Percentiles rank a stretch among this genome's conserved stretches.
Evolutionary conservation across 2,113 vertebrate genomes (phyloP).

Genomic region (Chloropsis cyanopogon): DNA sequence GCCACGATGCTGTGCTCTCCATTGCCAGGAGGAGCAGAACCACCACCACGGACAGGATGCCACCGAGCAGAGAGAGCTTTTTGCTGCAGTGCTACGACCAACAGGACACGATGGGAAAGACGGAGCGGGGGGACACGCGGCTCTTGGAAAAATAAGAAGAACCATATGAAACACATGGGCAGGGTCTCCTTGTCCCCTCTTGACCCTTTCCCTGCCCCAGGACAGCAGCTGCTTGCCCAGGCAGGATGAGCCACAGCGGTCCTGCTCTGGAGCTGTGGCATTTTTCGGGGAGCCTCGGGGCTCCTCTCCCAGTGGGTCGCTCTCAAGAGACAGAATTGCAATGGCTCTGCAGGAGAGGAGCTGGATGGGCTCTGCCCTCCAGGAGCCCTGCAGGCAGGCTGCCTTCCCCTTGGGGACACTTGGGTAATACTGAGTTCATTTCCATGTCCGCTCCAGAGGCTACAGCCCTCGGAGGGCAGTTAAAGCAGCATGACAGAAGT

Average conservation of each 20-base stretch:
- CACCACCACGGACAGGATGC: neutral
- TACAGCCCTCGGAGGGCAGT: conserved; percentile 18
- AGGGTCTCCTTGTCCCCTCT: neutral
- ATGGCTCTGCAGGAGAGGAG: conserved; percentile 41
- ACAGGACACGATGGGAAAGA: conserved; percentile 49
- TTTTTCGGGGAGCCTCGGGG: neutral
- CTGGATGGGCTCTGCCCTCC: neutral
- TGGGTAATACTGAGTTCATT: conserved; percentile 69
- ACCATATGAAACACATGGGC: conserved; percentile 29
- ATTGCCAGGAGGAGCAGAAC: conserved; percentile 22
- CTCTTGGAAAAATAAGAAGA: conserved; percentile 53
- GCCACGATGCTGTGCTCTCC: neutral
- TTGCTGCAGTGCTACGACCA: neutral
- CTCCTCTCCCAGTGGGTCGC: conserved; percentile 4
- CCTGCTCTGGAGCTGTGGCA: neutral
- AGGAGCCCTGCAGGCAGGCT: conserved; percentile 25
- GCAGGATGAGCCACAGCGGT: neutral
- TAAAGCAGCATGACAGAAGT: conserved; percentile 70
- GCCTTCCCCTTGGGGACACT: conserved; percentile 31
- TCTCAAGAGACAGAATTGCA: neutral
- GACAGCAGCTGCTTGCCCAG: neutral
- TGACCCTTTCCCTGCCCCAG: conserved; percentile 11
- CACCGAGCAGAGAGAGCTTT: conserved; percentile 3
- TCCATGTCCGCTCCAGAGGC: conserved; percentile 24
- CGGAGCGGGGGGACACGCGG: neutral